phyloP scores from a whole-genome alignment of 2,888 invertebrate species.

The Drosophila yooni region DNA sequence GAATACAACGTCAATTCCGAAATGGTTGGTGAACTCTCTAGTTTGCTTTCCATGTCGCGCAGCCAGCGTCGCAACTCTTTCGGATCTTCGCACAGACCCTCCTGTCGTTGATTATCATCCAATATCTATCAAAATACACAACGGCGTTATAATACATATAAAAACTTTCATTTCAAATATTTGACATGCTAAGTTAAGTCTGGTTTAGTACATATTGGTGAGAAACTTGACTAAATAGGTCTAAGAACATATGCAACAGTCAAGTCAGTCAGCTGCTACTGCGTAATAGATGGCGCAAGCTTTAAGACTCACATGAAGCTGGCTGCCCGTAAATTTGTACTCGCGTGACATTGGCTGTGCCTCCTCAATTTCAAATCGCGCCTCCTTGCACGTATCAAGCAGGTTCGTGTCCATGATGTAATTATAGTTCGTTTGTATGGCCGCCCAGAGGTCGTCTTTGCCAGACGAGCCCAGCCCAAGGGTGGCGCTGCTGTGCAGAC shows the following conservation, averaged over 20 bases:
- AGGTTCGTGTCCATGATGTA: conserved; percentile 98
- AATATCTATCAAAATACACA: conserved; percentile 65
- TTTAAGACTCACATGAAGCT: conserved; percentile 45
- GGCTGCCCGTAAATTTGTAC: conserved; percentile 49
- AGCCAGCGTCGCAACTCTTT: conserved; percentile 92
- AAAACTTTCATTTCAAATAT: too few species aligned
- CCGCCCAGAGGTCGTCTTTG: conserved; percentile 96
- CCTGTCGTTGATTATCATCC: conserved; percentile 79
- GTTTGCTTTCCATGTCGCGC: conserved; percentile 92
- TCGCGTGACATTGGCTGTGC: conserved; percentile 58
- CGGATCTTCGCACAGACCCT: conserved; percentile 83
- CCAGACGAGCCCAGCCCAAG: conserved; percentile 83
- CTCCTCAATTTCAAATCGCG: conserved; percentile 83
- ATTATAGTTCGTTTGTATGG: conserved; percentile 95
- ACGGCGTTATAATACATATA: too few species aligned
- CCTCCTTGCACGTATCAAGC: conserved; percentile 93
- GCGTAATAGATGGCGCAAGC: conserved; percentile 22
- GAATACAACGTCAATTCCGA: conserved; percentile 90
- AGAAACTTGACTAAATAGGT: neutral
- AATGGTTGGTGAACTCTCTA: conserved; percentile 89
- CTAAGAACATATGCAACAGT: neutral
- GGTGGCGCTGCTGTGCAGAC: conserved; percentile 84
- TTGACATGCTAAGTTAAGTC: neutral
- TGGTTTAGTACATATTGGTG: neutral
- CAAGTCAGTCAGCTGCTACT: neutral